Evolutionary conservation across 2,888 invertebrate genomes (phyloP).

Genomic region (Thereva nobilitata): DNA sequence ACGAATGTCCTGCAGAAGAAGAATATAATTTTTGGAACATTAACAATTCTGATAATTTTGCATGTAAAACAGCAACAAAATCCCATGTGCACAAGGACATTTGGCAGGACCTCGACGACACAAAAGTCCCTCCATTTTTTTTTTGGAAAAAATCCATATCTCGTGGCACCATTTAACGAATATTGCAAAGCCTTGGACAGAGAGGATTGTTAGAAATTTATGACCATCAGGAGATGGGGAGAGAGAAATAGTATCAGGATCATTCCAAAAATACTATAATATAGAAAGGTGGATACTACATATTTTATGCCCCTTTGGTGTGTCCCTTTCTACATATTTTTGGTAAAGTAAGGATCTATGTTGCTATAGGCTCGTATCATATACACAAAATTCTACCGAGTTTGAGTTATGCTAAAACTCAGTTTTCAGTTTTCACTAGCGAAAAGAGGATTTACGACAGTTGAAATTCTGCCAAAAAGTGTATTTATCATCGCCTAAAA

Average conservation of each 20-base stretch:
- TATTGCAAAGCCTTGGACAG: slow-evolving; percentile 13
- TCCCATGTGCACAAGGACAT: not conserved
- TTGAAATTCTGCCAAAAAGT: slow-evolving; percentile 30
- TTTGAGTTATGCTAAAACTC: not conserved
- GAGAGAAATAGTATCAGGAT: not conserved
- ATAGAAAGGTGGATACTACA: too few relatives aligned
- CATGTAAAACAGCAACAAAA: not conserved
- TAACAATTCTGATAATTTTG: slow-evolving; percentile 11
- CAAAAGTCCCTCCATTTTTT: too few relatives aligned
- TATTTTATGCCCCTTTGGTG: too few relatives aligned
- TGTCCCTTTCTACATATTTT: too few relatives aligned
- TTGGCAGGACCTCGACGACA: slow-evolving; percentile 15
- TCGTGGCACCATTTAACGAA: slow-evolving; percentile 17
- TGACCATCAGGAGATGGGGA: not conserved
- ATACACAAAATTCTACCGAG: not conserved
- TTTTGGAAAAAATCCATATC: slow-evolving; percentile 16
- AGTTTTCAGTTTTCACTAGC: slow-evolving; percentile 4
- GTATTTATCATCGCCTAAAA: slow-evolving; percentile 21
- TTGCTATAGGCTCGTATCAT: too few relatives aligned
- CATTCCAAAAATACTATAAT: too few relatives aligned
- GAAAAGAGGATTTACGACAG: slow-evolving; percentile 7
- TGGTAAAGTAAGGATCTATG: too few relatives aligned
- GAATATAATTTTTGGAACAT: slow-evolving; percentile 8
- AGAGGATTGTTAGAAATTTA: slow-evolving; percentile 19
- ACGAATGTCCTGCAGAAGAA: not conserved